phyloP scores from a whole-genome alignment of 2,888 invertebrate genomes.

The Xylocampa areola region DNA sequence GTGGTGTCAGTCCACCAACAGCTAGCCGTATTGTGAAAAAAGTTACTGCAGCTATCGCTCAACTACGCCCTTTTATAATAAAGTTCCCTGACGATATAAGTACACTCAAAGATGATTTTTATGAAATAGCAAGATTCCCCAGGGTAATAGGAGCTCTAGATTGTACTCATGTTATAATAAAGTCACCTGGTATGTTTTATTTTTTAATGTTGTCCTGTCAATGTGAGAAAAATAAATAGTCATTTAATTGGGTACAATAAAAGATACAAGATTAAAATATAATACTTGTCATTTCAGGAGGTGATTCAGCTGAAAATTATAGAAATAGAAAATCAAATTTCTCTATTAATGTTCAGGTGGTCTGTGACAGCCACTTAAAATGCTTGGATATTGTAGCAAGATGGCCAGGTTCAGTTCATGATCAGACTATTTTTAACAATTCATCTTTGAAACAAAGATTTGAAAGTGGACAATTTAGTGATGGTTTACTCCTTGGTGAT shows the following conservation, averaged over 20 bases:
- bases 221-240: no score
- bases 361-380: constrained; percentile 13
- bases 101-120: constrained; percentile 6
- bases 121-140: constrained; percentile 14
- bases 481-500: constrained; percentile 11
- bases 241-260: no score
- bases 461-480: constrained; percentile 2
- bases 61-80: no score
- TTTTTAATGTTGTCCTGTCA: no score
- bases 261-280: no score
- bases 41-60: constrained; percentile 1
- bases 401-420: constrained; percentile 29
- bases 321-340: constrained; percentile 13
- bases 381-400: constrained; percentile 11
- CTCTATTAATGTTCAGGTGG: constrained; percentile 26
- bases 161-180: constrained; percentile 23
- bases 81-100: not conserved
- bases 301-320: constrained; percentile 8
- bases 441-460: constrained; percentile 1
- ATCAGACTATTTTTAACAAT: constrained; percentile 11
- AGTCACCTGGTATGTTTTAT: no score
- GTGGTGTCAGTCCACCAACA: constrained; percentile 10
- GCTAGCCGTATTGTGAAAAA: constrained; percentile 11
- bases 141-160: constrained; percentile 27
- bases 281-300: not conserved